phyloP scores from a whole-genome alignment of 2,797 vertebrate genomes.

The Darevskia nairensis region DNA sequence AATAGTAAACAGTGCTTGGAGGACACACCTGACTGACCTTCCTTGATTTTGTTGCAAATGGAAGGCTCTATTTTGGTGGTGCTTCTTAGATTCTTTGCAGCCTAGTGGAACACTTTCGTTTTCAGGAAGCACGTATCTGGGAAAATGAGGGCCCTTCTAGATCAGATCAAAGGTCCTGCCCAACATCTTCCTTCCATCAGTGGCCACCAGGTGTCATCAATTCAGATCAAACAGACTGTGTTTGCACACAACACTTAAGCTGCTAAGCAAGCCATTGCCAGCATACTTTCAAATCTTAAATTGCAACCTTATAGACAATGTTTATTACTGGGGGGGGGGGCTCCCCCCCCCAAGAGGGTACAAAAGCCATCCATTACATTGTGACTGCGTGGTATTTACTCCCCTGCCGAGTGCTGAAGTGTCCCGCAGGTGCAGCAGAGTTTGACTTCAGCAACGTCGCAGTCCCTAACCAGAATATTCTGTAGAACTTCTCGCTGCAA shows the following conservation, averaged over 20 bases:
- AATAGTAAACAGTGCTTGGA: not conserved
- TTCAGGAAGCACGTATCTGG: not conserved
- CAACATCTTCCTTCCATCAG: not conserved
- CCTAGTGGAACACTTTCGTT: not conserved
- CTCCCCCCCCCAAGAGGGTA: too few relatives aligned
- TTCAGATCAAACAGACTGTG: not conserved
- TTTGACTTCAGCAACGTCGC: not conserved
- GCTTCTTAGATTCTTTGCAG: not conserved
- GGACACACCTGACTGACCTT: not conserved
- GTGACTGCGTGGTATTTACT: fast-evolving
- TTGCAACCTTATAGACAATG: not conserved
- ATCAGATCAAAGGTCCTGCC: not conserved
- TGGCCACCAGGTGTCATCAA: not conserved
- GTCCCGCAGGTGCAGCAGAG: not conserved
- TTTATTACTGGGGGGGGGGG: too few relatives aligned
- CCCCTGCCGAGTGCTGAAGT: not conserved
- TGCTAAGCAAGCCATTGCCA: not conserved
- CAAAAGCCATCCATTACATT: not conserved
- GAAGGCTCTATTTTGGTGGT: not conserved
- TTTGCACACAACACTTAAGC: too few relatives aligned
- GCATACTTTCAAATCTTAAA: not conserved
- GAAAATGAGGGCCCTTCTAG: not conserved
- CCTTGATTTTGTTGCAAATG: not conserved
- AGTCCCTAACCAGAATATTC: not conserved
- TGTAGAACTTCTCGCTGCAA: not conserved